Conservation (phyloP, 2,797 vertebrate genomes). For the Agapornis canus region DNA sequence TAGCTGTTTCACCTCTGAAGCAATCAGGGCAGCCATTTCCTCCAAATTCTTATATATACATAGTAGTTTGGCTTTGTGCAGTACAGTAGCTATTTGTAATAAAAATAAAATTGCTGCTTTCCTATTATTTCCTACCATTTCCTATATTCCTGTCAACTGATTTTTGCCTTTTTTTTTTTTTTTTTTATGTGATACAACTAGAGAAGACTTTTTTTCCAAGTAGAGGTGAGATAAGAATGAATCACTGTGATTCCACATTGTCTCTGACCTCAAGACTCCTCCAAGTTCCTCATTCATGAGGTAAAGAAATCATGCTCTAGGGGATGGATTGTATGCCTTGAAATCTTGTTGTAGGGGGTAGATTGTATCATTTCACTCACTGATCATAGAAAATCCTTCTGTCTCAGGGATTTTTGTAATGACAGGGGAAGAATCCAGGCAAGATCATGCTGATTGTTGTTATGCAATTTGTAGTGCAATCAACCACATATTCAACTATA, state of each 20-base stretch:
- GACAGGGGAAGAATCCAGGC: background rate
- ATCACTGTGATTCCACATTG: background rate
- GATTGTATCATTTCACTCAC: background rate
- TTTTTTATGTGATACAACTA: background rate
- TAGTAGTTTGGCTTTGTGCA: background rate
- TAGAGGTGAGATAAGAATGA: background rate
- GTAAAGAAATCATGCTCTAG: background rate
- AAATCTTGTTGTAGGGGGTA: background rate
- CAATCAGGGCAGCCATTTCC: background rate
- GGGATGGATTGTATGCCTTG: background rate
- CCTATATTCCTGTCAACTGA: background rate
- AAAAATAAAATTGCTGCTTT: background rate
- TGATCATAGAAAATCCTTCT: background rate
- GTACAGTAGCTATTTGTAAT: background rate
- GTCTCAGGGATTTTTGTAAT: background rate
- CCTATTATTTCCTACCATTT: accelerated
- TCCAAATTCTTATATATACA: background rate
- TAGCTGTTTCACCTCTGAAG: background rate
- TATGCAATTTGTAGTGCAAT: background rate
- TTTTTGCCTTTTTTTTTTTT: background rate
- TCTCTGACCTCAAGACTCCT: background rate
- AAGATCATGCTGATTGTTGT: background rate
- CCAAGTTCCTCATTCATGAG: background rate
- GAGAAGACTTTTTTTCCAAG: background rate
- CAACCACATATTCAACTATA: background rate